Evolutionary conservation across 2,888 invertebrate species (phyloP), one percentile per base, ranked within the genome.

Genomic region (Eristalis intricaria): DNA sequence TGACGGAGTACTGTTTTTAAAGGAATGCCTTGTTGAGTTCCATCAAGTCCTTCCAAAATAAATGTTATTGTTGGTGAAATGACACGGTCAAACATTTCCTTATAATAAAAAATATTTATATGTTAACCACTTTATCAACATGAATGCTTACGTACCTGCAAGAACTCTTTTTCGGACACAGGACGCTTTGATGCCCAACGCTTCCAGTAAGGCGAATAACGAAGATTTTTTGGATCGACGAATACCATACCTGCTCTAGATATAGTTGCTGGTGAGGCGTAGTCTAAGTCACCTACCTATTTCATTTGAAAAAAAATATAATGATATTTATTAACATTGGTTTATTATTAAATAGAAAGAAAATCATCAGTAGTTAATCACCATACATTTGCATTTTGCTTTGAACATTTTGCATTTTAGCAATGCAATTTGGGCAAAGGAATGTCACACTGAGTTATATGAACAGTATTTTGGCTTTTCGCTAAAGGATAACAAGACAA

Each of bases 171-270:
- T 89, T 95, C 94, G 10, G 92, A 91, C 70, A 94, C 93, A 84
- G 93, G 94, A 56, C 95, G 94, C 0, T 94, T 91, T 80, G 93
- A 93, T 4, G 96, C 92, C 98, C 98, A 98, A 90, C 96, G 95
- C 79, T 96, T 94, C 97, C 98, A 98, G 93, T 95, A 98, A 0
- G 98, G 98, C 80, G 95, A 94, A 90, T 96, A 97, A 0, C 98
- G 97, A 85, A 98, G 94, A 93, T 97, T 97, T 93, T 98, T 98
- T 0, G 98, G 98, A 91, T 98, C 98, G 0, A 98, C 97, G 90
- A 96, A 98, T 11, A 98, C 98, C 98, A 98, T 98, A 40, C 98
- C 98, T 10, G 98, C 98, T 75, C 98, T 94, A 0, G 98, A 98
- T 3, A 98, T 97, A 0, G 98, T 98, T 0, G 98, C 98, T 0